A percentile compares a stretch with the other conserved stretches of the same genome.
Conservation (phyloP, 2,113 vertebrate genomes). For the Pterophyllum scalare region DNA sequence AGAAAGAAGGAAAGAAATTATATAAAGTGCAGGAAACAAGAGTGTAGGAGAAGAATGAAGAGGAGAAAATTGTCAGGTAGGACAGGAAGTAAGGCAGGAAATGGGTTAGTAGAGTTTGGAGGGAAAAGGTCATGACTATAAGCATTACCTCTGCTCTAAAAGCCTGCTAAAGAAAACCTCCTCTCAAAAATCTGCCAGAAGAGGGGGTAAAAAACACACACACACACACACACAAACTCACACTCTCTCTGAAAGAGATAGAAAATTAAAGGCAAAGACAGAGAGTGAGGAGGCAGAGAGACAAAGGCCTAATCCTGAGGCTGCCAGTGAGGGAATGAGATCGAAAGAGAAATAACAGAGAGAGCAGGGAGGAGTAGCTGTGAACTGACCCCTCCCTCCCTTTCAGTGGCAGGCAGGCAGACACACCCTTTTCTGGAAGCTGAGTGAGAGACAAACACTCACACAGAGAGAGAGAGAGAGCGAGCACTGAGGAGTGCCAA, state of each 20-base stretch:
- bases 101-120: slow-evolving; percentile 18
- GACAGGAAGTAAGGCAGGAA: slow-evolving; percentile 47
- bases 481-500: slow-evolving; percentile 44
- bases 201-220: slow-evolving; percentile 21
- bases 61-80: slow-evolving; percentile 23
- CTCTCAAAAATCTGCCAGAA: slow-evolving; percentile 17
- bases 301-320: slow-evolving; percentile 71
- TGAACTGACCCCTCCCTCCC: slow-evolving; percentile 79
- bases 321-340: slow-evolving; percentile 75
- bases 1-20: background rate
- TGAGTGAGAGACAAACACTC: slow-evolving; percentile 33
- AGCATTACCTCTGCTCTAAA: slow-evolving; percentile 48
- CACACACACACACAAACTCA: background rate
- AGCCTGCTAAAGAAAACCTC: slow-evolving; percentile 1
- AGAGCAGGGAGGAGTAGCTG: slow-evolving; percentile 73
- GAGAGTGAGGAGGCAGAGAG: slow-evolving; percentile 36
- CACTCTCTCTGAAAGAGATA: background rate
- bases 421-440: slow-evolving; percentile 83
- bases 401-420: slow-evolving; percentile 73
- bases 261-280: slow-evolving; percentile 28
- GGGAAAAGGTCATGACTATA: background rate
- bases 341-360: slow-evolving; percentile 68
- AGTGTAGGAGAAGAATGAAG: background rate
- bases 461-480: slow-evolving; percentile 31
- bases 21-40: background rate